These are phyloP conservation scores for Agonopterix alstromeriana DNA, from an alignment of 2,888 invertebrate genomes.

Conservation along the genomic window DNA sequence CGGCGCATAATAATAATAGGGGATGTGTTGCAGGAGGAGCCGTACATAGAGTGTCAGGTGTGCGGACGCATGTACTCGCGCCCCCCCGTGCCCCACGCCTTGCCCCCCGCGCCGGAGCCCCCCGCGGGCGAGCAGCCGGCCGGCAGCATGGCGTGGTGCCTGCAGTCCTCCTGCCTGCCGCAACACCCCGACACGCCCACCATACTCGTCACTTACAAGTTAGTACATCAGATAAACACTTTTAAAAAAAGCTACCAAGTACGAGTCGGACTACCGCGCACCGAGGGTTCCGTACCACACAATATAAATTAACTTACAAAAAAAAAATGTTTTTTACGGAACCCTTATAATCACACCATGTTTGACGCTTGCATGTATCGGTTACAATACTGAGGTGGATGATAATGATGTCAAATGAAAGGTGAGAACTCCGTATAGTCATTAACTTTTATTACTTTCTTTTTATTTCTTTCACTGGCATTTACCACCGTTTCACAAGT, in stretches of 20 bases:
- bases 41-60: conserved; percentile 88
- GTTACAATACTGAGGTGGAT: neutral
- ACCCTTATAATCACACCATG: no score
- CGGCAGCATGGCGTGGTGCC: conserved; percentile 88
- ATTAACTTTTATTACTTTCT: no score
- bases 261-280: neutral
- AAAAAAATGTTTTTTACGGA: no score
- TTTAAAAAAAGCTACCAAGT: neutral
- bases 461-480: no score
- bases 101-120: conserved; percentile 39
- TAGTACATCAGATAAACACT: conserved; percentile 5
- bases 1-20: no score
- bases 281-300: neutral
- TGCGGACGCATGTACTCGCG: conserved; percentile 84
- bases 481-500: no score
- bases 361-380: no score
- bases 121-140: conserved; percentile 83
- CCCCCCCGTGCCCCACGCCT: conserved; percentile 78
- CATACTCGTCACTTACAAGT: conserved; percentile 82
- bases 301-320: no score
- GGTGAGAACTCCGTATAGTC: no score
- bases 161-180: conserved; percentile 81
- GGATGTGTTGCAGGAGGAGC: conserved; percentile 38
- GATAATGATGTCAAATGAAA: no score
- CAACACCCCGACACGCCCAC: conserved; percentile 75